phyloP scores from a whole-genome alignment of 2,888 invertebrate species.

The Actias luna region DNA sequence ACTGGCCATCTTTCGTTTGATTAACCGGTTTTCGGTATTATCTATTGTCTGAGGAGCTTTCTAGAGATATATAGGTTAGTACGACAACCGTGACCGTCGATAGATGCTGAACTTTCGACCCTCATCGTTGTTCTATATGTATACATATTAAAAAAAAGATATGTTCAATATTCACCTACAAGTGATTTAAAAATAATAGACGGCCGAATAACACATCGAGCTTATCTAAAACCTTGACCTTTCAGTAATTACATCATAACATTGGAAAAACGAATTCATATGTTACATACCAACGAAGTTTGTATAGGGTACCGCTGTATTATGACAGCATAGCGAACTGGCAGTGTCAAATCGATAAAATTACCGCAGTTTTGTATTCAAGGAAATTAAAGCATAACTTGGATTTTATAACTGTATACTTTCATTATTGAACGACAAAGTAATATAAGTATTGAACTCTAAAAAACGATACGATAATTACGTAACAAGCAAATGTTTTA shows the following conservation, averaged over 20 bases:
- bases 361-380: constrained; percentile 80
- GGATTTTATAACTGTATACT: background rate
- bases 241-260: constrained; percentile 17
- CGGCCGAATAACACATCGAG: background rate
- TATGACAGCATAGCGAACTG: constrained; percentile 54
- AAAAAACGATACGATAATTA: constrained; percentile 23
- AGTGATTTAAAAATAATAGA: background rate
- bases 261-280: constrained; percentile 39
- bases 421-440: background rate
- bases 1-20: too few relatives aligned
- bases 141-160: background rate
- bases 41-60: too few relatives aligned
- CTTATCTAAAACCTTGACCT: constrained; percentile 27
- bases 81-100: too few relatives aligned
- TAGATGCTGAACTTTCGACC: too few relatives aligned
- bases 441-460: background rate
- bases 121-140: too few relatives aligned
- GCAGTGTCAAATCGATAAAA: constrained; percentile 79
- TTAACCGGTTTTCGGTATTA: too few relatives aligned
- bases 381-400: constrained; percentile 38
- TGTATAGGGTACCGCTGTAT: constrained; percentile 53
- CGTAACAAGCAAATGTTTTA: constrained; percentile 30
- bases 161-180: background rate
- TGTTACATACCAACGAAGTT: constrained; percentile 41
- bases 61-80: too few relatives aligned